These are phyloP conservation scores for Bombus terrestris DNA, from an alignment of 1,140 invertebrate genomes.

Conservation along the genomic window DNA sequence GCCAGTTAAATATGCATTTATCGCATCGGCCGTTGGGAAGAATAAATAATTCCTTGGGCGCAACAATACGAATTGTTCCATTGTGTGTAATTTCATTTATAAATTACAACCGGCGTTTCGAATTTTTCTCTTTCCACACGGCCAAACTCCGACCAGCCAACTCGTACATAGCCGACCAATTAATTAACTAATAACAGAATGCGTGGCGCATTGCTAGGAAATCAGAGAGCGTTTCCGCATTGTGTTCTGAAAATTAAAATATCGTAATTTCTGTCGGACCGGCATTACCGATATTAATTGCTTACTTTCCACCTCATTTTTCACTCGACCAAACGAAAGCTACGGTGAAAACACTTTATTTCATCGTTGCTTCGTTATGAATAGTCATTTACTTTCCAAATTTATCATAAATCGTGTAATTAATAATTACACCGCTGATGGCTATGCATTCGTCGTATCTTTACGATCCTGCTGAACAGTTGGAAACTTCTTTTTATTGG, in stretches of 20 bases:
- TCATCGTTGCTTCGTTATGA: too few relatives aligned
- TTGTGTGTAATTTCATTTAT: constrained; percentile 47
- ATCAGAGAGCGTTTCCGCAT: constrained; percentile 2
- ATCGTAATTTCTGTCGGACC: constrained; percentile 14
- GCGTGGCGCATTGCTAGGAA: constrained; percentile 27
- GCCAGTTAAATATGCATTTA: constrained; percentile 46
- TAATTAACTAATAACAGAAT: constrained; percentile 49
- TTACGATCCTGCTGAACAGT: too few relatives aligned
- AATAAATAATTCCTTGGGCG: constrained; percentile 45
- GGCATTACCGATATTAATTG: constrained; percentile 15
- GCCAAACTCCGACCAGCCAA: too few relatives aligned
- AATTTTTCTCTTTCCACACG: constrained; percentile 11
- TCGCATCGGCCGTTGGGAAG: constrained; percentile 30
- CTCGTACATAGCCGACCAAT: neutral
- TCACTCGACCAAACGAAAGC: neutral
- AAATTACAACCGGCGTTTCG: constrained; percentile 25
- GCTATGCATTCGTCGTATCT: too few relatives aligned
- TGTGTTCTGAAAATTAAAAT: constrained; percentile 12
- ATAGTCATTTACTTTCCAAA: too few relatives aligned
- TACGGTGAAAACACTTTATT: too few relatives aligned
- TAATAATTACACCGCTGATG: too few relatives aligned
- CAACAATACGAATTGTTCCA: constrained; percentile 50
- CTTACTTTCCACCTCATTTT: constrained; percentile 4
- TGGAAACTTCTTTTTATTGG: too few relatives aligned
- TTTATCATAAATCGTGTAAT: too few relatives aligned